These are phyloP conservation scores for Hydropsyche tenuis DNA, from an alignment of 1,140 invertebrate genomes.

Conservation along the genomic window DNA sequence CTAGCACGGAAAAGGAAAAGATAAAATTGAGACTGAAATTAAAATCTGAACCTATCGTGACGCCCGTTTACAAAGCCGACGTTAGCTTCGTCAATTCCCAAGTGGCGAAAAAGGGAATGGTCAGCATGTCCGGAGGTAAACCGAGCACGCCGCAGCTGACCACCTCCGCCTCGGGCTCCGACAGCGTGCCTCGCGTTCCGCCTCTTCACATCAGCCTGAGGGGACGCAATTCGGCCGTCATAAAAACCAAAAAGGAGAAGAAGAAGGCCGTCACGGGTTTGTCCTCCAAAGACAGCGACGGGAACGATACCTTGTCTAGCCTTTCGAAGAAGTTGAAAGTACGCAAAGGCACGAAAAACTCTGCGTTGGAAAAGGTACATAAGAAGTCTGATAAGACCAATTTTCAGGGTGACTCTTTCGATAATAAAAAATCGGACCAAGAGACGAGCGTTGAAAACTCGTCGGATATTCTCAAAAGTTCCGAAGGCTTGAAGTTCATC, in stretches of 20 bases:
- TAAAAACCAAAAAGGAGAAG: conserved; percentile 80
- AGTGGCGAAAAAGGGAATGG: conserved; percentile 33
- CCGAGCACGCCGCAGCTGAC: conserved; percentile 42
- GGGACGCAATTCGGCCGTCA: conserved; percentile 85
- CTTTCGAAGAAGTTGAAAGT: conserved; percentile 61
- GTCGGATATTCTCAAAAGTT: conserved; percentile 16
- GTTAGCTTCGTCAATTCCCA: conserved; percentile 68
- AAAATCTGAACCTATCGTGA: conserved; percentile 73
- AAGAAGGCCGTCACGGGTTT: conserved; percentile 65
- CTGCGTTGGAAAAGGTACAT: conserved; percentile 53
- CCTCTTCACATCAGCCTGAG: conserved; percentile 88
- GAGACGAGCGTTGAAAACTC: background rate
- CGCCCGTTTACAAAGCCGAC: conserved; percentile 80
- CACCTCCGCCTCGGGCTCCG: conserved; percentile 55
- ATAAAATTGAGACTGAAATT: conserved; percentile 85
- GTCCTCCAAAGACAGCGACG: background rate
- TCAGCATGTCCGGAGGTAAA: conserved; percentile 49
- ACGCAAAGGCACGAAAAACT: conserved; percentile 56
- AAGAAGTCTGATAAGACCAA: conserved; percentile 59
- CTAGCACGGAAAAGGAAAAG: conserved; percentile 61
- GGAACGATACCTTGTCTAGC: background rate
- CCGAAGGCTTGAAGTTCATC: background rate
- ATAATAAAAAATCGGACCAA: conserved; percentile 25
- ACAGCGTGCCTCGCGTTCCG: conserved; percentile 81
- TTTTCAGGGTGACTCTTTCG: conserved; percentile 47